Evolutionary conservation across 2,797 vertebrate genomes (phyloP).

Genomic region (Poeciliopsis paucimaculata): DNA sequence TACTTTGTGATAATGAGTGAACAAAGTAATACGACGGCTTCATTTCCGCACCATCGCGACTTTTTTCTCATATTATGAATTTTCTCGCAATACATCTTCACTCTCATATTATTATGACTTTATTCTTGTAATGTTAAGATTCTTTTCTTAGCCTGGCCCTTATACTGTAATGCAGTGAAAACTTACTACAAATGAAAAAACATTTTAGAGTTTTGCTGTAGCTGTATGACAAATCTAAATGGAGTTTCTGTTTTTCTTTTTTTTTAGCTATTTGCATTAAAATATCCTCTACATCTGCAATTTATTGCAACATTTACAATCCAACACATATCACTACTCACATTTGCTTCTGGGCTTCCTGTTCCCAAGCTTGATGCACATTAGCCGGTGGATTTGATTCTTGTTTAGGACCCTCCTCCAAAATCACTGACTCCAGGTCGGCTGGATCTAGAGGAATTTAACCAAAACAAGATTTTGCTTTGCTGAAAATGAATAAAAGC

Average conservation of each 20-base stretch:
- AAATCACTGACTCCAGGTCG: slow-evolving; percentile 86
- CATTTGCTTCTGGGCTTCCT: slow-evolving; percentile 66
- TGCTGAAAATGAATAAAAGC: neutral
- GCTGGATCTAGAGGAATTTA: slow-evolving; percentile 76
- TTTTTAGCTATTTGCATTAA: neutral
- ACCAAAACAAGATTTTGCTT: slow-evolving; percentile 5
- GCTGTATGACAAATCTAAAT: neutral
- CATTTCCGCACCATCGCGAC: too few relatives aligned
- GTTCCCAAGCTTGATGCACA: slow-evolving; percentile 85
- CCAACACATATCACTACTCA: slow-evolving; percentile 36
- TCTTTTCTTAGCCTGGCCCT: too few relatives aligned
- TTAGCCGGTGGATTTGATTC: slow-evolving; percentile 53
- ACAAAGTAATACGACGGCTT: too few relatives aligned
- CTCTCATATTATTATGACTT: too few relatives aligned
- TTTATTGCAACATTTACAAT: neutral
- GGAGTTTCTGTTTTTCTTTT: neutral
- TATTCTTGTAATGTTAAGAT: too few relatives aligned
- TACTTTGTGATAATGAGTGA: too few relatives aligned
- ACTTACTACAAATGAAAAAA: neutral
- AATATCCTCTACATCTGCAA: neutral
- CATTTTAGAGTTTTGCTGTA: neutral
- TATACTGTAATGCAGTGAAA: too few relatives aligned
- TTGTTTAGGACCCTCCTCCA: slow-evolving; percentile 78
- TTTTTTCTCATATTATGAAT: too few relatives aligned
- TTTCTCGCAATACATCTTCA: too few relatives aligned